phyloP scores from a whole-genome alignment of 2,888 invertebrate species.

The Omphaloscelis lunosa region DNA sequence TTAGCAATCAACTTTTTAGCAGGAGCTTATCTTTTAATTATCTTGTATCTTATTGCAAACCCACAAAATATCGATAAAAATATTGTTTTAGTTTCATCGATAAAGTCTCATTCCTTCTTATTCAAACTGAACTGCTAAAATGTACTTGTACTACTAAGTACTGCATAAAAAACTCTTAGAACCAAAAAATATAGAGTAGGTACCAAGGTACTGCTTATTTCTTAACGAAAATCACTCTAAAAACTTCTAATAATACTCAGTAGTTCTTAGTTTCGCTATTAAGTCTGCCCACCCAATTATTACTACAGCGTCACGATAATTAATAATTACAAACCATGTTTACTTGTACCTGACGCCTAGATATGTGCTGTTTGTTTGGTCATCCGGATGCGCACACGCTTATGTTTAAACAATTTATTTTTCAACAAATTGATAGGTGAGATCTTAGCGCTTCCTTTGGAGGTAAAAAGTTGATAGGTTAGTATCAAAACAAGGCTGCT shows the following conservation, averaged over 20 bases:
- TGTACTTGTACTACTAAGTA: too few relatives aligned
- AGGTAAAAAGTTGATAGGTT: slow-evolving; percentile 32
- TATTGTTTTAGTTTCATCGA: too few relatives aligned
- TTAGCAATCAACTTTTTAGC: neutral
- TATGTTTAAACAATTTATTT: slow-evolving; percentile 51
- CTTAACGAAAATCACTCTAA: too few relatives aligned
- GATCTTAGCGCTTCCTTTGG: slow-evolving; percentile 54
- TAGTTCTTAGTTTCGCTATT: neutral
- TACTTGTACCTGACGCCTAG: slow-evolving; percentile 65
- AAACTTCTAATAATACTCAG: too few relatives aligned
- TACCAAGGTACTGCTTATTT: too few relatives aligned
- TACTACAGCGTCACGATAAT: slow-evolving; percentile 20
- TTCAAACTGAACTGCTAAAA: too few relatives aligned
- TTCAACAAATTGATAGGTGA: slow-evolving; percentile 58
- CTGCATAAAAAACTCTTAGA: too few relatives aligned
- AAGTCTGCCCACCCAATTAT: neutral
- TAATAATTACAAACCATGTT: slow-evolving; percentile 59
- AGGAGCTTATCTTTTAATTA: neutral
- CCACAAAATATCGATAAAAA: too few relatives aligned
- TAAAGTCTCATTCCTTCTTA: too few relatives aligned
- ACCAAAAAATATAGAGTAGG: too few relatives aligned
- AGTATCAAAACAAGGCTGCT: neutral
- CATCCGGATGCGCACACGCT: slow-evolving; percentile 60
- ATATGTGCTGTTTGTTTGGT: slow-evolving; percentile 63
- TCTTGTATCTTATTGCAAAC: neutral